Base-by-base conservation (phyloP, 1,140 invertebrate genomes). In the Drepana arcuata region DNA sequence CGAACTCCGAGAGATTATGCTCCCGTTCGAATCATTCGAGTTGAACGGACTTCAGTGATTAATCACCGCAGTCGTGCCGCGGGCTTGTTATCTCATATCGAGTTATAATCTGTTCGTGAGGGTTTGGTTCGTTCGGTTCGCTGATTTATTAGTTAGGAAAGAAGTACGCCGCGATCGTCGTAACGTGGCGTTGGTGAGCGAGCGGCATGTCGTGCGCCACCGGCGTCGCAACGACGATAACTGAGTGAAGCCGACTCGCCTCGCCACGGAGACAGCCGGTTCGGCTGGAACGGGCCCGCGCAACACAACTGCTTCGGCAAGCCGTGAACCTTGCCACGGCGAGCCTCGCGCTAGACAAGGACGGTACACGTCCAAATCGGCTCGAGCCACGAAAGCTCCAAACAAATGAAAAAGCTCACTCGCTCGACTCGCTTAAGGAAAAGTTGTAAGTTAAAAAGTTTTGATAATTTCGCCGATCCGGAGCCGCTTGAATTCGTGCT, bases 361-460 rank as follows among this genome's bases (percentile, higher is more conserved):
- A 75, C 41, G 53, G 59, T 32, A 40, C 18, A 41, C 39, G 2
- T 6, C 35, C 48, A 26, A 53, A 45, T 49, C 36, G 16, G 14
- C 40, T 38, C 52, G 34, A 40, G 16, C 41, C 33, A 18, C 59
- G 36, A 50, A 52, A 59, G 33, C 62, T 55, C 45, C 49, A 44
- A 49, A 34, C 57, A 56, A 61, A 63, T 62, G 49, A 61, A 59
- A 50, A 67, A 58, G 54, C 59, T 57, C 45, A 34, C 49, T 42
- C 30, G 40, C 54, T 68, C 42, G 44, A 57, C 48, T 60, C 70
- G 57, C 56, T 72, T 60, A 63, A 61, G 58, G 62, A 69, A 77
- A 81, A 78, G 69, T 75, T 79, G 55, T 64, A 73, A 77, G 61
- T 79, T 79, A 65, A 78, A 82, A 82, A 79, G 57, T 82, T 82